Evolutionary conservation across 2,797 vertebrate genomes (phyloP), one percentile per base, ranked within the genome.

Genomic region (Ataeniobius toweri): DNA sequence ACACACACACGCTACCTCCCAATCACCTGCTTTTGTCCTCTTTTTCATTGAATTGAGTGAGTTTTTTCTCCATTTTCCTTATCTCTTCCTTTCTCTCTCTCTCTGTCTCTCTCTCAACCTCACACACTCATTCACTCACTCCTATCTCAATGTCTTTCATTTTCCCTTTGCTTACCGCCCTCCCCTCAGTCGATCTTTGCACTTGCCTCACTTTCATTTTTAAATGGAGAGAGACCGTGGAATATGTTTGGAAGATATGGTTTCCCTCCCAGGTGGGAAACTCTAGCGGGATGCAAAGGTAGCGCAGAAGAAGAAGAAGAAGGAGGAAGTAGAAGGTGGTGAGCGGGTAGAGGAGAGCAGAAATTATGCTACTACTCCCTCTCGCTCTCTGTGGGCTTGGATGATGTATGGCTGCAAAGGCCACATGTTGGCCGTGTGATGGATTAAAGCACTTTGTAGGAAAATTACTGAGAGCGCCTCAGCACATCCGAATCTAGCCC

Each of bases 361-460:
- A 96, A 96, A 96, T 96, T 94, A 96, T 96, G 94, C 96, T 85
- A 78, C 76, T 59, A 74, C 80, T 88, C 88, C 51, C 84, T 28
- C 59, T 74, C 78, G 72, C 1, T 83, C 73, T 74, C 74, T 76
- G 36, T 67, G 20, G 61, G 61, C 96, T 96, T 95, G 96, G 96
- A 97, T 98, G 97, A 99, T 98, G 97, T 97, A 98, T 98, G 96
- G 96, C 97, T 97, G 96, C 96, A 98, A 97, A 97, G 97, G 97
- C 97, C 96, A 97, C 96, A 94, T 98, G 97, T 98, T 98, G 98
- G 97, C 96, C 95, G 94, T 96, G 96, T 99, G 97, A 99, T 98
- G 98, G 97, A 99, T 99, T 98, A 98, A 98, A 98, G 98, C 97
- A 98, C 98, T 98, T 99, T 98, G 97, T 97, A 97, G 95, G 97